Evolutionary conservation across 2,797 vertebrate genomes (phyloP).

Genomic region (Crax fasciolata): DNA sequence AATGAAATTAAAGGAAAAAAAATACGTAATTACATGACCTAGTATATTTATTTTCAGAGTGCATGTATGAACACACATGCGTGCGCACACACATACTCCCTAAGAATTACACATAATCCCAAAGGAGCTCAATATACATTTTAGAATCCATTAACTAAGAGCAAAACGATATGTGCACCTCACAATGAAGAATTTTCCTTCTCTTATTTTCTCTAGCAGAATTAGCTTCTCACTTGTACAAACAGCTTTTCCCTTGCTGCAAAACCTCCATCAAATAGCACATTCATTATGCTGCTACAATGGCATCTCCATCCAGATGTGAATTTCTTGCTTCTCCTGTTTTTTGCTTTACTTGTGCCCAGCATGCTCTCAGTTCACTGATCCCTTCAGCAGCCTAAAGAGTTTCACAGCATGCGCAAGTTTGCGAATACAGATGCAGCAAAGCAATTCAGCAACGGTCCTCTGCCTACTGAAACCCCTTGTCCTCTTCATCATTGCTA

Average conservation of each 20-base stretch:
- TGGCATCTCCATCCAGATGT: not conserved
- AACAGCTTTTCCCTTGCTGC: slow-evolving; percentile 10
- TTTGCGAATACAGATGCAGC: not conserved
- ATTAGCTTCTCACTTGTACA: not conserved
- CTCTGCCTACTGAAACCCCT: not conserved
- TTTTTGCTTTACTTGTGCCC: not conserved
- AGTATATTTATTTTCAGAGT: not conserved
- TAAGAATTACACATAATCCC: not conserved
- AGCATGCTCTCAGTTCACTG: not conserved
- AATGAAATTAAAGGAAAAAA: not conserved
- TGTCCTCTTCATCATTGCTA: not conserved
- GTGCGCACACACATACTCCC: not conserved
- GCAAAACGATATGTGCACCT: not conserved
- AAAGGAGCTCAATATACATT: not conserved
- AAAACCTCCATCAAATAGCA: not conserved
- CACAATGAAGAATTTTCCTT: not conserved
- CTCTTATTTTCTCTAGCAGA: not conserved
- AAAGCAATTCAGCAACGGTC: not conserved
- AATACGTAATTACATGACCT: not conserved
- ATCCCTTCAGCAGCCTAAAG: slow-evolving; percentile 18
- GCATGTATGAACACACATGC: not conserved
- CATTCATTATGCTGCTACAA: not conserved
- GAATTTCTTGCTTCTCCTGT: not conserved
- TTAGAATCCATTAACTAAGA: not conserved
- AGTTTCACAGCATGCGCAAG: not conserved